Conservation (phyloP, 2,888 invertebrate genomes). For the Laothoe populi region DNA sequence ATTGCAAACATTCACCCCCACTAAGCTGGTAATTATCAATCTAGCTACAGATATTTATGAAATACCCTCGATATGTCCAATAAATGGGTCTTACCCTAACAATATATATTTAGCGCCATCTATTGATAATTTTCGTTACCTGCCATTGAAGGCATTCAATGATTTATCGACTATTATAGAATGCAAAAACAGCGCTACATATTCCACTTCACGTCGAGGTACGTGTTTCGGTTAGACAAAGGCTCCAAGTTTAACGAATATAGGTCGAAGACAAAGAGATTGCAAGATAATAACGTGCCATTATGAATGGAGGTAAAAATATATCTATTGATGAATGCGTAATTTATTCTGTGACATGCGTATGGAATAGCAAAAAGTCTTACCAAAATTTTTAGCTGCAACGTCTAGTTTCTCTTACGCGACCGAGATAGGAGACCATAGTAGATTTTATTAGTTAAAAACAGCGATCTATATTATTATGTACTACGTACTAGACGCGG, state of each 20-base stretch:
- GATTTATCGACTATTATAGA: neutral
- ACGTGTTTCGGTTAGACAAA: neutral
- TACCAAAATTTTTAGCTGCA: too few species aligned
- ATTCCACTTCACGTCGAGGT: neutral
- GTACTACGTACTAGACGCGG: too few species aligned
- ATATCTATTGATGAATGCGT: neutral
- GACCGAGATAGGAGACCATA: too few species aligned
- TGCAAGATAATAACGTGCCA: neutral
- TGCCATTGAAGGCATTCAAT: neutral
- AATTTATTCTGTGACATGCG: neutral
- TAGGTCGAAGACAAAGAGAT: constrained; percentile 1
- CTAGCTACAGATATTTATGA: too few species aligned
- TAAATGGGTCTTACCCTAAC: too few species aligned
- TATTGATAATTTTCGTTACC: neutral
- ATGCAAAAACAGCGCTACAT: neutral
- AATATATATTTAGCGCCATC: neutral
- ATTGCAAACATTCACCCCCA: too few species aligned
- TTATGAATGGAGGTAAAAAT: neutral
- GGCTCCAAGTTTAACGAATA: neutral
- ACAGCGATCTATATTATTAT: too few species aligned
- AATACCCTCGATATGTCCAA: too few species aligned
- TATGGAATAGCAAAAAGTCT: neutral
- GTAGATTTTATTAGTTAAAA: too few species aligned
- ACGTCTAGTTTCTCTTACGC: too few species aligned
- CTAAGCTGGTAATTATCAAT: too few species aligned